These are phyloP conservation scores for Nibea albiflora DNA, from an alignment of 2,113 vertebrate species.

Conservation along the genomic window DNA sequence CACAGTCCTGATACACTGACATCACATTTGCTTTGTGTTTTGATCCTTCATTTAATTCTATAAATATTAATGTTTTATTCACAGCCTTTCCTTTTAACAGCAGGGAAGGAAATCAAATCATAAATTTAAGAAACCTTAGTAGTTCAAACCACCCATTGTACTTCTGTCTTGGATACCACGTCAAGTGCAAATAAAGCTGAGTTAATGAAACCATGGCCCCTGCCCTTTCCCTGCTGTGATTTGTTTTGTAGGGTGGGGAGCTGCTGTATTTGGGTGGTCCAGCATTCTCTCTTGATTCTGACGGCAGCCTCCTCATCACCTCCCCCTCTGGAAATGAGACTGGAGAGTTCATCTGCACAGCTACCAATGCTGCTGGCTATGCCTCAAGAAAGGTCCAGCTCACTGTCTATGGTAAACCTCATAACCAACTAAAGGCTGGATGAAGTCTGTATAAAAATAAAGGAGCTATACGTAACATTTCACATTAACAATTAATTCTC, in stretches of 20 bases:
- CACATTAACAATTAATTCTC: not conserved
- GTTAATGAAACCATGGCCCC: constrained; percentile 32
- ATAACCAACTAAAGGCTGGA: not conserved
- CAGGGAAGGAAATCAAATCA: not conserved
- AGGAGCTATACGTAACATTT: not conserved
- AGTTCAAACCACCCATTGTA: constrained; percentile 30
- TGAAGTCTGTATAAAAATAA: not conserved
- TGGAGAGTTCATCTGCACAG: constrained; percentile 93
- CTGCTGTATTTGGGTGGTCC: constrained; percentile 82
- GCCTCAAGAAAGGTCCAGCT: constrained; percentile 94
- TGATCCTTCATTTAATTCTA: constrained; percentile 20
- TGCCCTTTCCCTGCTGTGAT: constrained; percentile 51
- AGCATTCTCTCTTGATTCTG: constrained; percentile 86
- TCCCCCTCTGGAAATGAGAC: constrained; percentile 90
- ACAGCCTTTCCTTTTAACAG: not conserved
- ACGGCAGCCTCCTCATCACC: constrained; percentile 88
- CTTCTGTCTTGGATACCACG: constrained; percentile 6
- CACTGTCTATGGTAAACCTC: constrained; percentile 92
- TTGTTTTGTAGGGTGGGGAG: constrained; percentile 87
- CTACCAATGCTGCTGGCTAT: constrained; percentile 91
- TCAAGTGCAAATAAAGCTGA: constrained; percentile 36
- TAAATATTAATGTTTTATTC: not conserved
- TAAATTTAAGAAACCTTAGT: constrained; percentile 11
- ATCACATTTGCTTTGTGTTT: constrained; percentile 31
- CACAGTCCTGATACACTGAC: not conserved